Evolutionary conservation across 2,113 vertebrate species (phyloP), one percentile per base, ranked within the genome.

Genomic region (Xiphophorus hellerii): DNA sequence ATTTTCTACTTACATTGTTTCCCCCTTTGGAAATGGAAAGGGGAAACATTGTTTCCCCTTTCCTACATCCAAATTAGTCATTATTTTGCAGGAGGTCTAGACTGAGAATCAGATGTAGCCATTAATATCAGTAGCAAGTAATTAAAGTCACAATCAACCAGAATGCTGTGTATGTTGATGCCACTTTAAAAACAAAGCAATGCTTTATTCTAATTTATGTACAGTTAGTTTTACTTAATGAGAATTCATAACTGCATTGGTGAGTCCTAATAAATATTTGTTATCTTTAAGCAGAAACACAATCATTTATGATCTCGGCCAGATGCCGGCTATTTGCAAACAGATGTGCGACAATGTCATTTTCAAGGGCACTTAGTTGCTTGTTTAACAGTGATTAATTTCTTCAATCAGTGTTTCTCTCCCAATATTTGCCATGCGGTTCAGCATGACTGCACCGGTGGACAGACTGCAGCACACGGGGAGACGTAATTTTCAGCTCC

Each of bases 331-430:
- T 79, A 82, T 86, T 90, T 79, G 63, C 73, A 83, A 90, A 69
- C 90, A 91, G 90, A 90, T 92, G 90, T 87, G 83, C 58, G n/a
- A 84, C 85, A 68, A 67, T 83, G 51, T 82, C 78, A 74, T 86
- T 86, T 73, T 89, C 87, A 91, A 89, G 90, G 92, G 81, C 85
- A 68, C 68, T 69, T 62, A 75, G 81, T 51, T n/a, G 74, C 69
- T 84, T 85, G 84, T 84, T 89, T 88, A 89, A 89, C 83, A 77
- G 82, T 87, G 84, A 91, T 92, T 90, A 61, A 88, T 90, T 88
- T 82, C 71, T 14, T 64, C 76, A 86, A 87, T 66, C 17, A 29
- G 85, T 73, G 84, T 87, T 88, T 85, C 42, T 68, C 76, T 81
- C 71, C 71, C 71, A 63, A 89, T 90, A 75, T 90, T 87, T 86